A percentile compares a stretch with the other conserved stretches of the same genome.
phyloP scores from a whole-genome alignment of 2,888 invertebrate genomes.

The Neoitamus cyanurus region DNA sequence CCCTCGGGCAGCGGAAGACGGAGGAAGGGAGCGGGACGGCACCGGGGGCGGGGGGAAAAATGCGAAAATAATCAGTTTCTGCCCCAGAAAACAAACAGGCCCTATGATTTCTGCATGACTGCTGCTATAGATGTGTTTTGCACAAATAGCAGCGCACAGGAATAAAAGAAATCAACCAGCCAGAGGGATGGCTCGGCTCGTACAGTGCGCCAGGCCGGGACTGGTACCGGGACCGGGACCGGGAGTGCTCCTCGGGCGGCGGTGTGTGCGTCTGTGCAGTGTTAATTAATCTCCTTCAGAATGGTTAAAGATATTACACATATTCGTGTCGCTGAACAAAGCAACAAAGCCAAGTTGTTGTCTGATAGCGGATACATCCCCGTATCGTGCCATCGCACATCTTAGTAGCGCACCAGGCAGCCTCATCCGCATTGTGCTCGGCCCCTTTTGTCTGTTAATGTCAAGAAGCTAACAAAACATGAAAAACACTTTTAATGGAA shows the following conservation, averaged over 20 bases:
- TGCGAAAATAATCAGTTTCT: slow-evolving; percentile 2
- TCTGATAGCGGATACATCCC: background rate
- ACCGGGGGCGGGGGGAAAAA: background rate
- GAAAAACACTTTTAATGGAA: slow-evolving; percentile 13
- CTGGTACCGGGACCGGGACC: no score
- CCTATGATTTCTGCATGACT: slow-evolving; percentile 10
- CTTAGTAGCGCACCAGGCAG: background rate
- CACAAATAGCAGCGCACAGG: background rate
- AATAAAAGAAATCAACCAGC: background rate
- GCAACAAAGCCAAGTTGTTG: slow-evolving; percentile 5
- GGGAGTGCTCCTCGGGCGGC: background rate
- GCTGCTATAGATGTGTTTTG: background rate
- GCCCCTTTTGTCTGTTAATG: slow-evolving; percentile 1
- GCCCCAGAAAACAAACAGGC: slow-evolving; percentile 13
- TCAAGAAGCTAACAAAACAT: slow-evolving; percentile 10
- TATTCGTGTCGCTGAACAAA: slow-evolving; percentile 11
- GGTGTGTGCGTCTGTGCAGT: background rate
- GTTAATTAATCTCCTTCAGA: slow-evolving; percentile 5
- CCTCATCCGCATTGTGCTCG: background rate
- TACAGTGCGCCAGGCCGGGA: background rate
- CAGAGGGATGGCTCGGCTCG: background rate
- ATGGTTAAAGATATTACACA: slow-evolving; percentile 11
- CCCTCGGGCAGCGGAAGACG: background rate
- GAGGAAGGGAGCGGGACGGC: background rate
- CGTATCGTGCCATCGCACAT: background rate